Base-by-base conservation (phyloP, 2,888 invertebrate genomes). In the Orthosia incerta region DNA sequence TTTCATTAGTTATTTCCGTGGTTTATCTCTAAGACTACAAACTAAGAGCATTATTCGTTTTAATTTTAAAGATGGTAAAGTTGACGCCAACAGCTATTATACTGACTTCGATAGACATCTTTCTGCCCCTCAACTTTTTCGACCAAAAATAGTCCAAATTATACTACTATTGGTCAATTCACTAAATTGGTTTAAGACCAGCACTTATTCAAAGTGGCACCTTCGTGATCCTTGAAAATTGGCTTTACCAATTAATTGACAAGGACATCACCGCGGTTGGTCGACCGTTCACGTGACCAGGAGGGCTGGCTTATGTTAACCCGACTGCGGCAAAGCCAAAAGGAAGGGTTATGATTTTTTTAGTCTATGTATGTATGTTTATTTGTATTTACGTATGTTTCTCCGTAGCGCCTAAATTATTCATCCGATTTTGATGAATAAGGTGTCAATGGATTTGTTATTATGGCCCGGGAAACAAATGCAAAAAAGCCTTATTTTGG, bases 131-230 rank as follows among this genome's bases (percentile, higher is more conserved):
- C n/a, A 3, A 16, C 4, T 26, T 16, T 26, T 45, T 20, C 4
- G 26, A 20, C 1, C 15, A 1, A n/a, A 39, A 13, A 69, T 48
- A 48, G 15, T 4, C 13, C 11, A 11, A 0, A 20, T 13, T 55
- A 39, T 5, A 23, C 5, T n/a, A 0, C 4, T 20, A 26, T 20
- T 61, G 11, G 57, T 39, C 31, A 63, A n/a, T 76, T 48, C 3
- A 53, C 39, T 26, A 39, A 51, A 76, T 76, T 69, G 50, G 15
- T 69, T 61, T 39, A 18, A 57, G 26, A 26, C n/a, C 50, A 68
- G 15, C 69, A 76, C 57, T 76, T 63, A 76, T 39, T 23, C 15
- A 45, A 53, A 76, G 57, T 69, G 76, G 51, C 61, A 51, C 16
- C 11, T 50, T 51, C 20, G 20, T 55, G 46, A 31, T 39, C 57